These are phyloP conservation scores for Ancistrus triradiatus DNA, from an alignment of 2,113 vertebrate genomes.

Conservation along the genomic window DNA sequence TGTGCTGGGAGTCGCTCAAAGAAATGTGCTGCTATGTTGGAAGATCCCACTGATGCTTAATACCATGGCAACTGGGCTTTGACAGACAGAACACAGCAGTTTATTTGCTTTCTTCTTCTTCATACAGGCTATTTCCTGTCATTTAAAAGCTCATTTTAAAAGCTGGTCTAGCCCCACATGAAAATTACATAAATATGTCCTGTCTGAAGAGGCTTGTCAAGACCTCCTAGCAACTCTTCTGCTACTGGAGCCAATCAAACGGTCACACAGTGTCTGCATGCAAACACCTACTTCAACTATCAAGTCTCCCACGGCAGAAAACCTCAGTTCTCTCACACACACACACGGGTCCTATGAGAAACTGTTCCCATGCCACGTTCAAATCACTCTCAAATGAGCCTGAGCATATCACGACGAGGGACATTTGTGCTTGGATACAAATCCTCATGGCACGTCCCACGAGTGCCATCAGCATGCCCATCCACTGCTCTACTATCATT, in stretches of 20 bases:
- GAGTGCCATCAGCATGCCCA: background rate
- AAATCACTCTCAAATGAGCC: background rate
- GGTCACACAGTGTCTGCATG: background rate
- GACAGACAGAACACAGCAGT: too few species aligned
- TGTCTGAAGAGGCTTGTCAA: background rate
- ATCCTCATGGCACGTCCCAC: background rate
- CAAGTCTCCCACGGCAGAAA: constrained; percentile 11
- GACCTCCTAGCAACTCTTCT: background rate
- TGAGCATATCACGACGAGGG: background rate
- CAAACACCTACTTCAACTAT: constrained; percentile 17
- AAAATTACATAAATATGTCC: too few species aligned
- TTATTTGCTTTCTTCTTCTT: too few species aligned
- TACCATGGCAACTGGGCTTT: too few species aligned
- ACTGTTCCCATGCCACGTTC: background rate
- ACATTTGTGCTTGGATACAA: background rate
- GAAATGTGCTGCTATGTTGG: too few species aligned
- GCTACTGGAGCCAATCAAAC: background rate
- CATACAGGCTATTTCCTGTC: too few species aligned
- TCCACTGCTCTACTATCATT: background rate
- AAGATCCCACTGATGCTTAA: too few species aligned
- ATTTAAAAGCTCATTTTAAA: too few species aligned
- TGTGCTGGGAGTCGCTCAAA: too few species aligned
- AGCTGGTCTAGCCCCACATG: too few species aligned
- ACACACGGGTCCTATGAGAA: constrained; percentile 1
- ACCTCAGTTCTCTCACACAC: constrained; percentile 2